phyloP scores from a whole-genome alignment of 2,888 invertebrate species.

The Stenurella melanura region DNA sequence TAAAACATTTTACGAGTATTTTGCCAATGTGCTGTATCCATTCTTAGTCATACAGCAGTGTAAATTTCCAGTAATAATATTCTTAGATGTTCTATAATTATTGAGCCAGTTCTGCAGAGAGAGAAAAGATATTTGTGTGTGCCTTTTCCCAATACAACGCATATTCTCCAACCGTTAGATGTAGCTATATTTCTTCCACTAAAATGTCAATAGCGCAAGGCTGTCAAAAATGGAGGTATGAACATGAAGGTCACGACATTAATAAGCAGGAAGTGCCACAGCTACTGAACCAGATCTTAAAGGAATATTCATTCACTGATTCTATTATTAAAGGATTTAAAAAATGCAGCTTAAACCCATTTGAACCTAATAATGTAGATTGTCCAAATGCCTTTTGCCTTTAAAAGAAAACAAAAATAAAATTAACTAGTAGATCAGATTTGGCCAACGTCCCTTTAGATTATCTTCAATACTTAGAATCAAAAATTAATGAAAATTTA shows the following conservation, averaged over 20 bases:
- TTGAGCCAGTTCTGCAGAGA: constrained; percentile 5
- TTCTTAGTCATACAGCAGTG: background rate
- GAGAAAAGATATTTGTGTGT: background rate
- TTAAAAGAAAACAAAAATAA: background rate
- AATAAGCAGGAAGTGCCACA: background rate
- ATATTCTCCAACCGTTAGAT: background rate
- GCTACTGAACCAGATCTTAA: background rate
- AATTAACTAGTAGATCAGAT: background rate
- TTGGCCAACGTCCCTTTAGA: background rate
- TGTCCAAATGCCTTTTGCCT: background rate
- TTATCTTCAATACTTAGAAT: background rate
- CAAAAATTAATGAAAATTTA: background rate
- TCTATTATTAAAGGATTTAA: background rate
- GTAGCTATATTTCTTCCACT: constrained; percentile 11
- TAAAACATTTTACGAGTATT: too few relatives aligned
- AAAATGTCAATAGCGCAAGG: constrained; percentile 4
- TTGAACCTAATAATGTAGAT: background rate
- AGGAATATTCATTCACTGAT: background rate
- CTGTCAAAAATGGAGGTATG: constrained; percentile 1
- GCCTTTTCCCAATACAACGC: background rate
- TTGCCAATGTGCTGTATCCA: background rate
- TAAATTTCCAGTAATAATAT: background rate
- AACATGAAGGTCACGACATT: constrained; percentile 2
- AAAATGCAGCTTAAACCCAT: background rate
- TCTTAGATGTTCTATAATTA: background rate